A percentile compares a stretch with the other conserved stretches of the same genome.
Conservation (phyloP, 2,888 invertebrate genomes). For the Himalopsyche anomala region DNA sequence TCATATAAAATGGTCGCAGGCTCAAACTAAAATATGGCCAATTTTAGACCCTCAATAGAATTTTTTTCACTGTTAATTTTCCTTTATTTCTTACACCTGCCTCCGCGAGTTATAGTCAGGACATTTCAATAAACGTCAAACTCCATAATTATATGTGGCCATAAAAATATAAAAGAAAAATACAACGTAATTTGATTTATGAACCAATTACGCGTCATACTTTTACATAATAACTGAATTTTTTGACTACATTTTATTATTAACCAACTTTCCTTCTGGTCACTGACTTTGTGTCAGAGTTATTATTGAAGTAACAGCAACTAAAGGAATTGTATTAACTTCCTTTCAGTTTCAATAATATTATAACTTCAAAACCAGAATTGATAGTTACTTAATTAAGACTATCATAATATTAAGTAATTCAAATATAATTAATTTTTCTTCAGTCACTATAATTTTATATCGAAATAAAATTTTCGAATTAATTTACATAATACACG, state of each 20-base stretch:
- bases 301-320: no score
- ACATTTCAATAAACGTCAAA: slow-evolving; percentile 34
- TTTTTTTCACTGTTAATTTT: slow-evolving; percentile 8
- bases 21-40: background rate
- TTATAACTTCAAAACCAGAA: no score
- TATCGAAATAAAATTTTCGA: no score
- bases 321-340: no score
- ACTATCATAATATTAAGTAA: no score
- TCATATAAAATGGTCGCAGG: background rate
- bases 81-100: slow-evolving; percentile 7
- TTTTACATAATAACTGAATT: slow-evolving; percentile 29
- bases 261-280: background rate
- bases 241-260: background rate
- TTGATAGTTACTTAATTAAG: no score
- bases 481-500: no score
- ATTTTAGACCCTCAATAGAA: background rate
- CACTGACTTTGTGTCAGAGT: background rate
- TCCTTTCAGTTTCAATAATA: no score
- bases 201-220: slow-evolving; percentile 26
- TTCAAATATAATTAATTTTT: no score
- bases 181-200: slow-evolving; percentile 34
- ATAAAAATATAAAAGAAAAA: slow-evolving; percentile 26
- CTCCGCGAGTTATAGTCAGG: slow-evolving; percentile 19
- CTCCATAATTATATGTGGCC: slow-evolving; percentile 14
- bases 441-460: no score